Evolutionary conservation across 2,888 invertebrate species (phyloP).

Genomic region (Drosophila phalerata): DNA sequence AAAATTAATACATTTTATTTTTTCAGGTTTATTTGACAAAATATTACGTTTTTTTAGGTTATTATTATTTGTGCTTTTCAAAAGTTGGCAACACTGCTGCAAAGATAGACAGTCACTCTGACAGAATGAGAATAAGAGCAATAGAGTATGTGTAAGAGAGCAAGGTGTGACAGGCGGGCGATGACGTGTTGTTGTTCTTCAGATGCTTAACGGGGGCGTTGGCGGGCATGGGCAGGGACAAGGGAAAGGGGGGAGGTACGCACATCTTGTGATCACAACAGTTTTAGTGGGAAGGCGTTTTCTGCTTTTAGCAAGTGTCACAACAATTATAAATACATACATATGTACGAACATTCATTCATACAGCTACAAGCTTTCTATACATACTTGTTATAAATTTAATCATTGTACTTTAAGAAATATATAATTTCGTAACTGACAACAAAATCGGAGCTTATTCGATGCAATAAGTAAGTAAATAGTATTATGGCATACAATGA

Average conservation of each 20-base stretch:
- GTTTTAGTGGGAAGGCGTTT: slow-evolving; percentile 12
- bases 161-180: slow-evolving; percentile 27
- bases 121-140: slow-evolving; percentile 4
- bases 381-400: not conserved
- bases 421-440: not conserved
- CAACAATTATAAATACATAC: slow-evolving; percentile 10
- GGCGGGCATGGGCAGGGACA: not conserved
- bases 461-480: not conserved
- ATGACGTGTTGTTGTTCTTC: slow-evolving; percentile 33
- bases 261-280: slow-evolving; percentile 46
- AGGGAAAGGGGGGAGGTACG: slow-evolving; percentile 10
- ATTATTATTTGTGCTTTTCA: too few relatives aligned
- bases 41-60: too few relatives aligned
- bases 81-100: not conserved
- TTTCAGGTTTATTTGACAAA: too few relatives aligned
- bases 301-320: slow-evolving; percentile 16
- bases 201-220: slow-evolving; percentile 27
- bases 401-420: not conserved
- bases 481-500: not conserved
- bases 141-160: not conserved
- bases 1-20: too few relatives aligned
- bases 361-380: not conserved
- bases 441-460: not conserved
- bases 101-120: slow-evolving; percentile 3
- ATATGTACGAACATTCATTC: not conserved